Evolutionary conservation across 2,888 invertebrate genomes (phyloP).

Genomic region (Quadriops clusia): DNA sequence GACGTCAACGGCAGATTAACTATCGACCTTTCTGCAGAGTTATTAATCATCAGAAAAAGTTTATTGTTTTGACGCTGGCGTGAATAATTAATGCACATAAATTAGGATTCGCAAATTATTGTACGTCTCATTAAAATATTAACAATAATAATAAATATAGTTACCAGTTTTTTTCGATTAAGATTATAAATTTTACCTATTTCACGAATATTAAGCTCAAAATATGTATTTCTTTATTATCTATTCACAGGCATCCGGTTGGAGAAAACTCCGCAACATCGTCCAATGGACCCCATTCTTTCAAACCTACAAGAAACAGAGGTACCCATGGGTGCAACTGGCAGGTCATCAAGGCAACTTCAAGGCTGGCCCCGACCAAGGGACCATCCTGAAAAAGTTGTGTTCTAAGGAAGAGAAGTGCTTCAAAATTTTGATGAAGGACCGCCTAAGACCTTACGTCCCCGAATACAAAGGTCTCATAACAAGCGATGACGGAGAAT

Average conservation of each 20-base stretch:
- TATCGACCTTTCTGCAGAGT: no score
- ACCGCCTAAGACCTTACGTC: constrained; percentile 76
- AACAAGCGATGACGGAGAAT: constrained; percentile 65
- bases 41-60: no score
- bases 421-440: constrained; percentile 79
- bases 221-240: constrained; percentile 2
- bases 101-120: no score
- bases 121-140: no score
- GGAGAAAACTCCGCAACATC: constrained; percentile 87
- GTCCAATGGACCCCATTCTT: constrained; percentile 96
- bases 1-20: no score
- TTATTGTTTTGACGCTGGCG: no score
- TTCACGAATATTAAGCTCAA: not conserved
- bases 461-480: constrained; percentile 88
- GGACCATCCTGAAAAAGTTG: constrained; percentile 87
- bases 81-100: no score
- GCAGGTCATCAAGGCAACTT: constrained; percentile 95
- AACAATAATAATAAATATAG: no score
- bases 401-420: constrained; percentile 83
- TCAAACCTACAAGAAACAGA: constrained; percentile 90
- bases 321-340: constrained; percentile 93
- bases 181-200: no score
- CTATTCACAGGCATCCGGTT: constrained; percentile 84
- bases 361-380: constrained; percentile 84
- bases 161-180: no score